Percentiles rank a stretch among this genome's conserved stretches.
These are phyloP conservation scores for Sarotherodon lohbergeri DNA, from an alignment of 2,113 vertebrate genomes.

Conservation along the genomic window DNA sequence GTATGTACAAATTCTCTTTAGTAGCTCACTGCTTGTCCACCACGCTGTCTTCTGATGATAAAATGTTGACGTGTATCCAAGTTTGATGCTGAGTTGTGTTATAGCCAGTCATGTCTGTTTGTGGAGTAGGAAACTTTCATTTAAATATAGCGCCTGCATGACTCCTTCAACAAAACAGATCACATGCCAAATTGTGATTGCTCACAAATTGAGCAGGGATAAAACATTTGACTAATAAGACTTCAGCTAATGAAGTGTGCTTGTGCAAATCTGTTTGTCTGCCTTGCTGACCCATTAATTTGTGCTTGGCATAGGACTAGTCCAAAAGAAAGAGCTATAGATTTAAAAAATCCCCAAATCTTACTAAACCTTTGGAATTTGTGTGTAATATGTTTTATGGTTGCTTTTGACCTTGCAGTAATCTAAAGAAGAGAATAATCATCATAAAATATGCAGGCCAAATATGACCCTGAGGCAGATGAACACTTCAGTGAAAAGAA, in stretches of 20 bases:
- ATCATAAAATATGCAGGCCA: not conserved
- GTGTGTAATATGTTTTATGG: not conserved
- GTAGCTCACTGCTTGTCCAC: not conserved
- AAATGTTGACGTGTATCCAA: not conserved
- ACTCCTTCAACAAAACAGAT: not conserved
- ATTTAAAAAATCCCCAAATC: not conserved
- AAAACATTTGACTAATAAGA: not conserved
- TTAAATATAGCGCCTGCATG: rapidly evolving
- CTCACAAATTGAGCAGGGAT: not conserved
- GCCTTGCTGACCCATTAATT: rapidly evolving
- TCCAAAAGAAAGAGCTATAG: not conserved
- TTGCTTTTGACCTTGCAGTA: not conserved
- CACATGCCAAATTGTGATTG: not conserved
- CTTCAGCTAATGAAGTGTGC: not conserved
- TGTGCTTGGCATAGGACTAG: not conserved
- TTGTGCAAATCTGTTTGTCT: not conserved
- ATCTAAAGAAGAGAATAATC: not conserved
- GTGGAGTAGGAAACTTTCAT: not conserved
- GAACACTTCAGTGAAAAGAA: not conserved
- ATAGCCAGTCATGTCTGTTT: not conserved
- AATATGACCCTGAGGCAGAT: not conserved
- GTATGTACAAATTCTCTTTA: too few species aligned
- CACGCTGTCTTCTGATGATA: not conserved
- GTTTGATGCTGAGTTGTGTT: not conserved
- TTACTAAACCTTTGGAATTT: not conserved